A percentile compares a stretch with the other conserved stretches of the same genome.
phyloP scores from a whole-genome alignment of 2,797 vertebrate species.

The Buphagus erythrorhynchus region DNA sequence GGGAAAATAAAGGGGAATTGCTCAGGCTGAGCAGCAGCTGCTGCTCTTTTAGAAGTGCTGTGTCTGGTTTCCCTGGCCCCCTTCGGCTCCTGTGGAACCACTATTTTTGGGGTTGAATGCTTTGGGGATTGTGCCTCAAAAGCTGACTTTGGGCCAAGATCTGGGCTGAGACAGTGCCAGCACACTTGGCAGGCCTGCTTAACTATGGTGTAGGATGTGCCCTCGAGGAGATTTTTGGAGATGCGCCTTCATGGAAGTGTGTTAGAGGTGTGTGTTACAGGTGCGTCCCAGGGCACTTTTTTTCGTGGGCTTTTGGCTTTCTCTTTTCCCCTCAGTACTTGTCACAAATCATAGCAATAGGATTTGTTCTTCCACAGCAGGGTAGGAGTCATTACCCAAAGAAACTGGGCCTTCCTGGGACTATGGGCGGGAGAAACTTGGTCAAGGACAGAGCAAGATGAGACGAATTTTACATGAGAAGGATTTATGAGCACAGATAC shows the following conservation, averaged over 20 bases:
- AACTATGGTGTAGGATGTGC: background rate
- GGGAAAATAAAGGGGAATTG: conserved; percentile 16
- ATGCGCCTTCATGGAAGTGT: background rate
- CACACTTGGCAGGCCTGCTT: background rate
- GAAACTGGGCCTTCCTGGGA: background rate
- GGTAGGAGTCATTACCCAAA: background rate
- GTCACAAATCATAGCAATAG: background rate
- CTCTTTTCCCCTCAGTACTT: background rate
- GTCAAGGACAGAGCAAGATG: background rate
- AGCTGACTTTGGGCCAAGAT: background rate
- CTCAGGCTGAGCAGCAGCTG: background rate
- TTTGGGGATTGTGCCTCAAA: background rate
- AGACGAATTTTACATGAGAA: background rate
- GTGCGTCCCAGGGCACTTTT: rapidly evolving
- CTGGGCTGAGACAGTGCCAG: background rate
- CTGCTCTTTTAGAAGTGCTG: background rate
- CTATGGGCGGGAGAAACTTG: background rate
- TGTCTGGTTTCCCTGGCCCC: background rate
- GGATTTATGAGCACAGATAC: background rate
- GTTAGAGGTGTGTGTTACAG: background rate
- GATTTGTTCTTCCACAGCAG: background rate
- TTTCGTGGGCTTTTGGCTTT: background rate
- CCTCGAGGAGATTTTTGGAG: background rate
- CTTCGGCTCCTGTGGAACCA: background rate
- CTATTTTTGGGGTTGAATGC: background rate